A percentile compares a stretch with the other conserved stretches of the same genome.
These are phyloP conservation scores for Picathartes gymnocephalus DNA, from an alignment of 2,113 vertebrate genomes.

Conservation along the genomic window DNA sequence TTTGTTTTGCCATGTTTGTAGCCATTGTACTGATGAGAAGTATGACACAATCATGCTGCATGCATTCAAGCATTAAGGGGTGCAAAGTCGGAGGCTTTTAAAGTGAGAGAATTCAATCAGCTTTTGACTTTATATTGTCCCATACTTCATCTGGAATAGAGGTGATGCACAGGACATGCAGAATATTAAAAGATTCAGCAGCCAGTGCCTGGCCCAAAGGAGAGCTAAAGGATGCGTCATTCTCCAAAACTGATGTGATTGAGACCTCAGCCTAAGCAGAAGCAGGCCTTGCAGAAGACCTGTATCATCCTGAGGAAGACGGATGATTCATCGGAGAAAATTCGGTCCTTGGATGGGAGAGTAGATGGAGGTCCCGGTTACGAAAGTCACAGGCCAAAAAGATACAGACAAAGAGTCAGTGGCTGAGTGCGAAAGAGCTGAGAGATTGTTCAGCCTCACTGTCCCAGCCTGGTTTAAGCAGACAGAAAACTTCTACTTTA, in stretches of 20 bases:
- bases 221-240: neutral
- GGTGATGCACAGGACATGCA: neutral
- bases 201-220: neutral
- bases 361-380: neutral
- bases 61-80: neutral
- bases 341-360: neutral
- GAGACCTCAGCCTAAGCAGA: neutral
- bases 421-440: neutral
- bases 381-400: neutral
- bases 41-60: neutral
- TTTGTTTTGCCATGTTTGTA: neutral
- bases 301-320: neutral
- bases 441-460: neutral
- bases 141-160: neutral
- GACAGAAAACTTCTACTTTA: neutral
- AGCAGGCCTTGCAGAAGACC: neutral
- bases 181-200: neutral
- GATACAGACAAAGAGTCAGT: fast-evolving
- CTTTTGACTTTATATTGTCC: neutral
- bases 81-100: neutral
- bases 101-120: neutral
- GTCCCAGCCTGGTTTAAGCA: neutral
- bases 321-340: neutral
- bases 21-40: neutral
- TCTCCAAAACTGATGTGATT: neutral